A percentile compares a stretch with the other conserved stretches of the same genome.
Evolutionary conservation across 2,888 invertebrate species (phyloP).

Genomic region (Synergus japonicus): DNA sequence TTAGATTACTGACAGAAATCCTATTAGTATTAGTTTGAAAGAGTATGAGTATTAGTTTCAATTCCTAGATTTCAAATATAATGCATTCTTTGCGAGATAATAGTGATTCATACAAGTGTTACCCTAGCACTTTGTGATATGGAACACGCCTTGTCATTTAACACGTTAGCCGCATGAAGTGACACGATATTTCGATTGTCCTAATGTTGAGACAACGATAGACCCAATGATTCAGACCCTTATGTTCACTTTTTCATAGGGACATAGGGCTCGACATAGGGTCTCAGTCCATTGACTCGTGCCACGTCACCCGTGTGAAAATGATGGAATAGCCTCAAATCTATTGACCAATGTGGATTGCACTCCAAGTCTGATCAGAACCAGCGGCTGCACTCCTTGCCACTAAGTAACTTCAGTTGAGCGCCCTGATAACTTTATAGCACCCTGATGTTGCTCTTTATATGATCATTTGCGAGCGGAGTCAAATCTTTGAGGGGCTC

Average conservation of each 20-base stretch:
- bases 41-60: too few species aligned
- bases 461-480: not conserved
- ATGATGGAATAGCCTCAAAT: slow-evolving; percentile 9
- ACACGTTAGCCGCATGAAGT: slow-evolving; percentile 19
- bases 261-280: not conserved
- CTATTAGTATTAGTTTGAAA: too few species aligned
- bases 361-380: not conserved
- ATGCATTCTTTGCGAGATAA: not conserved
- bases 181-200: slow-evolving; percentile 22
- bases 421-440: not conserved
- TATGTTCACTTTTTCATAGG: slow-evolving; percentile 23
- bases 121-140: slow-evolving; percentile 20
- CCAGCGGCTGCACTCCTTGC: not conserved
- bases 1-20: too few species aligned
- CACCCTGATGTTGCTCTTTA: slow-evolving; percentile 18
- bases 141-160: slow-evolving; percentile 8
- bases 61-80: not conserved
- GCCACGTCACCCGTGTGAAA: slow-evolving; percentile 41
- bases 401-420: slow-evolving; percentile 18
- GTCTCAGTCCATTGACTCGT: not conserved
- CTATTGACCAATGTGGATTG: not conserved
- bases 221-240: slow-evolving; percentile 20
- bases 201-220: not conserved
- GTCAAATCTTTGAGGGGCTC: slow-evolving; percentile 44
- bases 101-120: not conserved